A percentile compares a stretch with the other conserved stretches of the same genome.
Evolutionary conservation across 2,113 vertebrate genomes (phyloP).

Genomic region (Amazona guildingii): DNA sequence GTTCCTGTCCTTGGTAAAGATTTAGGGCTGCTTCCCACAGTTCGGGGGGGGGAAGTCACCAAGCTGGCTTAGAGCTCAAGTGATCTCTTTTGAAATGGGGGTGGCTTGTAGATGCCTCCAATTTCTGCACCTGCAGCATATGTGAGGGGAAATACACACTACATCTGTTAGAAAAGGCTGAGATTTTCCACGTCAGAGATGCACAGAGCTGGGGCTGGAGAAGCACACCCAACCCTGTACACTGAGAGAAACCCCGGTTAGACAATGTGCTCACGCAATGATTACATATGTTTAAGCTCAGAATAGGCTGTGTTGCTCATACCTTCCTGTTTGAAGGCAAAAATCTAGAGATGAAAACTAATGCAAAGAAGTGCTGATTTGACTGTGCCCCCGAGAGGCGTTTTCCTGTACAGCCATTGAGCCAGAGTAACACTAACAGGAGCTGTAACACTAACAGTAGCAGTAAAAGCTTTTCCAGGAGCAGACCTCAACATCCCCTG

Average conservation of each 20-base stretch:
- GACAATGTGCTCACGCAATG: not conserved
- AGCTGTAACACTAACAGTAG: not conserved
- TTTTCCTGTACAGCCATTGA: not conserved
- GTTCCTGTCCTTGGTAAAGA: not conserved
- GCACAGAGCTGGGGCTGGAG: not conserved
- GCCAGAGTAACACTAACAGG: not conserved
- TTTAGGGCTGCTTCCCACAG: not conserved
- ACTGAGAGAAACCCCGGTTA: accelerated
- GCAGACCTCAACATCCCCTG: not conserved
- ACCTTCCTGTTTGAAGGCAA: not conserved
- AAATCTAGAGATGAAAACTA: not conserved
- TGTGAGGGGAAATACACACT: not conserved
- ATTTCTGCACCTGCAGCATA: not conserved
- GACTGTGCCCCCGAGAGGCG: not conserved
- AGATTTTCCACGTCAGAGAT: not conserved
- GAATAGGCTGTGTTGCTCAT: not conserved
- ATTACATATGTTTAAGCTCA: not conserved
- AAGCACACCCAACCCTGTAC: not conserved
- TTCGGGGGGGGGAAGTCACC: not conserved
- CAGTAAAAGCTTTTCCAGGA: not conserved
- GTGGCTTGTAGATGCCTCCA: not conserved
- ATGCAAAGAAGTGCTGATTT: not conserved
- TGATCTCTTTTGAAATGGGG: not conserved
- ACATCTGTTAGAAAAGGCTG: not conserved
- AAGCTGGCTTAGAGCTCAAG: not conserved